Conservation (phyloP, 1,140 invertebrate genomes). For the Ganaspis sp. region DNA sequence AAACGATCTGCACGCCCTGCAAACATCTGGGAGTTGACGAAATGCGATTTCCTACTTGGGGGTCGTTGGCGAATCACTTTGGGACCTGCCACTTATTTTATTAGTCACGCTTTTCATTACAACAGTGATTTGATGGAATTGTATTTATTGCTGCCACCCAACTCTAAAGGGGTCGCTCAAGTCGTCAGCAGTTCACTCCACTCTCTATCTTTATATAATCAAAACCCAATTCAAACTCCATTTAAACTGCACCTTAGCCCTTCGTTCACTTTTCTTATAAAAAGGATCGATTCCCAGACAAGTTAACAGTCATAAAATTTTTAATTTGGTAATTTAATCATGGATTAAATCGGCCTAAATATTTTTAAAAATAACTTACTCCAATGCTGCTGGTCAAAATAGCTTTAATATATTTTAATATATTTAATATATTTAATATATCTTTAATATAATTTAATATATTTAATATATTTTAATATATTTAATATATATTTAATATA, state of each 20-base stretch:
- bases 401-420: no score
- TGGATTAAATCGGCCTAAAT: no score
- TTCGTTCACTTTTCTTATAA: neutral
- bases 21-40: constrained; percentile 47
- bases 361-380: no score
- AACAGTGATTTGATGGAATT: constrained; percentile 68
- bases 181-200: constrained; percentile 36
- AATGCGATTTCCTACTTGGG: constrained; percentile 63
- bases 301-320: neutral
- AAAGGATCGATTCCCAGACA: neutral
- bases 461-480: no score
- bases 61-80: constrained; percentile 59
- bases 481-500: no score
- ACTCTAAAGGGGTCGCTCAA: constrained; percentile 40
- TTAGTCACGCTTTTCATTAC: constrained; percentile 71
- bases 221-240: constrained; percentile 18
- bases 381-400: no score
- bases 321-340: neutral
- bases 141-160: constrained; percentile 61
- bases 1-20: constrained; percentile 48
- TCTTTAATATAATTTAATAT: no score
- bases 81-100: constrained; percentile 67
- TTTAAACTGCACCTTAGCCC: constrained; percentile 15
- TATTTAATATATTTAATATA: no score
- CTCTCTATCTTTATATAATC: constrained; percentile 30